Evolutionary conservation across 2,888 invertebrate genomes (phyloP).

Genomic region (Horisme vitalbata): DNA sequence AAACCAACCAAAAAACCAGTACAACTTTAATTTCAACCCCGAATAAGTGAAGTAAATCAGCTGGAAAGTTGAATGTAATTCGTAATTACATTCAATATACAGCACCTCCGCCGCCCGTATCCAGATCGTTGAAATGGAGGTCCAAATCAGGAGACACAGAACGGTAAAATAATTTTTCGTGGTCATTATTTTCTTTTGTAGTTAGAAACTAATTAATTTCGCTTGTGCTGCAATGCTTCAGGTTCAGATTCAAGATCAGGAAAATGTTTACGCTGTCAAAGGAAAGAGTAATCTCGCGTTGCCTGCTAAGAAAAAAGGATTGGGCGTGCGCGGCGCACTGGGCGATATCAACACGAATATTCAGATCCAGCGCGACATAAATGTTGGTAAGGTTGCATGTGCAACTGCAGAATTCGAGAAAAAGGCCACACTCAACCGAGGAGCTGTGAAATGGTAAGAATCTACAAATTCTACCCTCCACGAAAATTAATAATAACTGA

Average conservation of each 20-base stretch:
- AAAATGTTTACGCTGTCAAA: constrained; percentile 60
- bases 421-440: constrained; percentile 53
- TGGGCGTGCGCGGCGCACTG: constrained; percentile 63
- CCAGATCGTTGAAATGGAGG: constrained; percentile 50
- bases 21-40: not conserved
- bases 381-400: constrained; percentile 58
- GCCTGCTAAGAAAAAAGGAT: constrained; percentile 57
- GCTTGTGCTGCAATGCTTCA: constrained; percentile 24
- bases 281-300: constrained; percentile 53
- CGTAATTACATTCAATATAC: constrained; percentile 20
- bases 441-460: constrained; percentile 53
- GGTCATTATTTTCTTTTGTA: constrained; percentile 1
- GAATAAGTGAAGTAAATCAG: not conserved
- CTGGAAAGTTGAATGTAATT: constrained; percentile 18
- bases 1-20: not conserved
- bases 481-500: constrained; percentile 5
- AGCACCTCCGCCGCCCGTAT: constrained; percentile 15
- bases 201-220: not conserved
- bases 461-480: constrained; percentile 1
- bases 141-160: constrained; percentile 58
- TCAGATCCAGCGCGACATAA: constrained; percentile 55
- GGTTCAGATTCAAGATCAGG: constrained; percentile 66
- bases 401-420: constrained; percentile 67
- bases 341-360: constrained; percentile 72
- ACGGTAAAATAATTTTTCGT: constrained; percentile 51